Conservation (phyloP, 2,113 vertebrate genomes). For the Chlorodrepanis virens region DNA sequence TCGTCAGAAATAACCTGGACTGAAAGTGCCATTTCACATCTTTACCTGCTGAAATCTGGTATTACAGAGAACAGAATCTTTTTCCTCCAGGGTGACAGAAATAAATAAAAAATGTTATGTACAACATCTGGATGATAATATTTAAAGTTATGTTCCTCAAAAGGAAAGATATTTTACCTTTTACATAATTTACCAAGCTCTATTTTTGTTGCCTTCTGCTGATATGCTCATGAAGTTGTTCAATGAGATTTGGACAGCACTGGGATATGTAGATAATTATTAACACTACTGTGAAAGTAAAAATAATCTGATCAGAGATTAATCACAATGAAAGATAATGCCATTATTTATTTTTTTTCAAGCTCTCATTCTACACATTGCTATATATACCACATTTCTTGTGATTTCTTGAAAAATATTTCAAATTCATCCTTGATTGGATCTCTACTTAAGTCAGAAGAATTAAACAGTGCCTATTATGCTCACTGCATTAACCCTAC, state of each 20-base stretch:
- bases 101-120: neutral
- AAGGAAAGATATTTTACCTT: neutral
- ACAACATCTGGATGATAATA: neutral
- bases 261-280: neutral
- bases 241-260: neutral
- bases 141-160: neutral
- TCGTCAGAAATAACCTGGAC: neutral
- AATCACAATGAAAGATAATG: neutral
- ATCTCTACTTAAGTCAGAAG: neutral
- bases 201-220: neutral
- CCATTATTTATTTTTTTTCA: neutral
- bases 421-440: neutral
- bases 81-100: neutral
- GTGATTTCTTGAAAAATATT: neutral
- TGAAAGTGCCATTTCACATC: neutral
- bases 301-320: neutral
- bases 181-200: neutral
- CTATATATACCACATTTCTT: neutral
- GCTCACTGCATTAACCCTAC: neutral
- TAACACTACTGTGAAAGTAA: neutral
- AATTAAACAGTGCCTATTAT: neutral
- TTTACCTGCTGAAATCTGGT: neutral
- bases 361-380: neutral
- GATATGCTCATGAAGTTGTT: neutral
- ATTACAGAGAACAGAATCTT: neutral